phyloP scores from a whole-genome alignment of 2,113 vertebrate species.

The Sakesphorus luctuosus region DNA sequence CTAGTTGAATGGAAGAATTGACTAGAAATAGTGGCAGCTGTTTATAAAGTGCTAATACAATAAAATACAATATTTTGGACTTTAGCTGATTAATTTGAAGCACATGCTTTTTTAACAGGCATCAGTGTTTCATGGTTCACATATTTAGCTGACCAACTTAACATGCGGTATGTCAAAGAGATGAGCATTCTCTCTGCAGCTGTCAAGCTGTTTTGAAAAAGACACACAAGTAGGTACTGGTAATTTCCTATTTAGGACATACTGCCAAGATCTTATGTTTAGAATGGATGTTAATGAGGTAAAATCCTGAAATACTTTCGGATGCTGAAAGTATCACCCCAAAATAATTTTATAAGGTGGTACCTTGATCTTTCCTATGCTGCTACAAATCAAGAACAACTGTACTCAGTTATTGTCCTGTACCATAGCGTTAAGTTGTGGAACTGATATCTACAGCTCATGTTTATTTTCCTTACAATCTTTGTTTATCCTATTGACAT shows the following conservation, averaged over 20 bases:
- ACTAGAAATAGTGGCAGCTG: slow-evolving; percentile 66
- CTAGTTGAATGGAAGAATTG: slow-evolving; percentile 52
- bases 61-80: slow-evolving; percentile 3
- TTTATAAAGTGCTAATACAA: slow-evolving; percentile 66
- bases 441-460: not conserved
- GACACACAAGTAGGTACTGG: not conserved
- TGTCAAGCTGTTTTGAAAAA: slow-evolving; percentile 23
- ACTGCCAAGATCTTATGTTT: not conserved
- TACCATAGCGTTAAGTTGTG: not conserved
- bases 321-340: not conserved
- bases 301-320: not conserved
- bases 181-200: not conserved
- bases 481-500: not conserved
- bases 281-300: not conserved
- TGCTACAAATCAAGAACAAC: not conserved
- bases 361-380: not conserved
- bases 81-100: slow-evolving; percentile 68
- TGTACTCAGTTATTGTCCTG: not conserved
- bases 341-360: not conserved
- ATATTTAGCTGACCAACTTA: slow-evolving; percentile 22
- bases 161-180: slow-evolving; percentile 21
- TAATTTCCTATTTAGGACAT: not conserved
- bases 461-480: not conserved
- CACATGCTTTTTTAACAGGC: slow-evolving; percentile 30
- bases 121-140: slow-evolving; percentile 19